Evolutionary conservation across 2,797 vertebrate species (phyloP).

Genomic region (Pagetopsis macropterus): DNA sequence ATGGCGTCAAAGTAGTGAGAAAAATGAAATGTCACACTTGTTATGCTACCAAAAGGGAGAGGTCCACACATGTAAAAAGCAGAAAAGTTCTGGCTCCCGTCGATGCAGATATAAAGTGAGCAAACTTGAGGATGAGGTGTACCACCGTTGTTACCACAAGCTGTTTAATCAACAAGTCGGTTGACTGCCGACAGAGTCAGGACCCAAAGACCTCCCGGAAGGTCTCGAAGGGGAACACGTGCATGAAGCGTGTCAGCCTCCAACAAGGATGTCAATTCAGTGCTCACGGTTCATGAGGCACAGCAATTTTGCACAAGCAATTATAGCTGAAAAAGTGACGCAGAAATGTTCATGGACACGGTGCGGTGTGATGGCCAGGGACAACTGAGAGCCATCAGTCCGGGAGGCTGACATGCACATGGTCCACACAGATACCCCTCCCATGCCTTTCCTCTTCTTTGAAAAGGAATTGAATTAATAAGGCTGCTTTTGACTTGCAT

Average conservation of each 20-base stretch:
- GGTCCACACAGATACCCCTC: conserved; percentile 2
- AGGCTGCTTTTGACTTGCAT: conserved; percentile 22
- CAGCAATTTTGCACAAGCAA: conserved; percentile 29
- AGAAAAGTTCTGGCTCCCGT: conserved; percentile 10
- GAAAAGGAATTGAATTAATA: conserved; percentile 51
- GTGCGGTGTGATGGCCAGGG: conserved; percentile 14
- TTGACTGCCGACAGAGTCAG: conserved; percentile 19
- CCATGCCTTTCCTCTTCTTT: conserved; percentile 14
- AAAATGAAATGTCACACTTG: conserved; percentile 41
- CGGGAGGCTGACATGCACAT: conserved; percentile 29
- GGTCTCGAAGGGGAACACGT: conserved; percentile 21
- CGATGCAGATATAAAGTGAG: conserved; percentile 22
- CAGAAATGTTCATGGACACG: conserved; percentile 1
- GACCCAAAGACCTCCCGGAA: conserved; percentile 28
- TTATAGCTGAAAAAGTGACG: not conserved
- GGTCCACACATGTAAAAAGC: conserved; percentile 18
- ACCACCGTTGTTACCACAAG: conserved; percentile 18
- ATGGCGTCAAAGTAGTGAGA: conserved; percentile 64
- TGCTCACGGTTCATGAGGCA: conserved; percentile 25
- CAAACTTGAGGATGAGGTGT: conserved; percentile 27
- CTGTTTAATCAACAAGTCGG: conserved; percentile 45
- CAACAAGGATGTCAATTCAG: conserved; percentile 22
- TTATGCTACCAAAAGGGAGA: conserved; percentile 15
- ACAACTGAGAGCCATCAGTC: conserved; percentile 28
- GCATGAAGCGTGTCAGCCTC: conserved; percentile 25